A percentile compares a stretch with the other conserved stretches of the same genome.
These are phyloP conservation scores for Pimephales promelas DNA, from an alignment of 2,113 vertebrate species.

Conservation along the genomic window DNA sequence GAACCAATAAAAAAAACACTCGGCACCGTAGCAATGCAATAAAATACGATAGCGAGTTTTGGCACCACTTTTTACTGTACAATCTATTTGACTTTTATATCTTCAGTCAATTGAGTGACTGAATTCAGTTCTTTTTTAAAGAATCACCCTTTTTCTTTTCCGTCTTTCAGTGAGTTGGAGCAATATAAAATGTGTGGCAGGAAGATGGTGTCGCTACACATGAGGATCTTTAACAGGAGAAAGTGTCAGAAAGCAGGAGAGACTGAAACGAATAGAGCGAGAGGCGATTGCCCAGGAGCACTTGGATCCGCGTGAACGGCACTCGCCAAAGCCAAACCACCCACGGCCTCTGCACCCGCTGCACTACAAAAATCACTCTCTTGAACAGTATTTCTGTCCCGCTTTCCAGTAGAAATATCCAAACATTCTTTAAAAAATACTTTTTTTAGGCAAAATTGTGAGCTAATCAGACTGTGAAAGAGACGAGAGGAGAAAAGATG, in stretches of 20 bases:
- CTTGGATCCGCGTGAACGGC: not conserved
- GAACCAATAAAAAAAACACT: not conserved
- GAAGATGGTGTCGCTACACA: not conserved
- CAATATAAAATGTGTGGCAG: not conserved
- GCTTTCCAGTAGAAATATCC: not conserved
- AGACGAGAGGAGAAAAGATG: not conserved
- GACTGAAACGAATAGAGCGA: constrained; percentile 15
- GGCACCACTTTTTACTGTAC: not conserved
- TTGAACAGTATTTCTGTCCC: not conserved
- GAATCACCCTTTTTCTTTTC: not conserved
- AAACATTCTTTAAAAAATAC: not conserved
- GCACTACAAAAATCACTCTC: not conserved
- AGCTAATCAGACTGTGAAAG: not conserved
- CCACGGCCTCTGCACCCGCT: constrained; percentile 19
- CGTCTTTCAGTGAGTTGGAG: not conserved
- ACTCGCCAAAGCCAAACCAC: constrained; percentile 27
- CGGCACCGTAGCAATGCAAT: not conserved
- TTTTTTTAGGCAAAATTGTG: not conserved
- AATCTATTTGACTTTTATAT: not conserved
- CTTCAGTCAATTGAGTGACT: not conserved
- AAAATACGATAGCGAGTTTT: not conserved
- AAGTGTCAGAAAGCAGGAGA: constrained; percentile 19
- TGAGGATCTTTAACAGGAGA: constrained; percentile 23
- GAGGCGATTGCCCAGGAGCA: constrained; percentile 16
- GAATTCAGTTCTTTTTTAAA: not conserved